Evolutionary conservation across 2,888 invertebrate genomes (phyloP).

Genomic region (Parnassius mnemosyne): DNA sequence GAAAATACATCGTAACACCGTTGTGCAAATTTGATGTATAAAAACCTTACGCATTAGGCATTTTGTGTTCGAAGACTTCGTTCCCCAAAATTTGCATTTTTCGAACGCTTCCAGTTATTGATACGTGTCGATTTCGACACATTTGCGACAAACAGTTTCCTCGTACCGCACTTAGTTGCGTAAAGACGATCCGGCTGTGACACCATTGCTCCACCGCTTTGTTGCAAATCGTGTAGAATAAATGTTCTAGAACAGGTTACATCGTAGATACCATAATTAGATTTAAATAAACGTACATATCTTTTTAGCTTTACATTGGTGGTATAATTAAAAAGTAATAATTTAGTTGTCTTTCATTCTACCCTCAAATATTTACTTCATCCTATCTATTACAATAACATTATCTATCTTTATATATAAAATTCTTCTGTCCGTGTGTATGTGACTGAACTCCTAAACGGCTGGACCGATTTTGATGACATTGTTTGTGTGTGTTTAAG

Average conservation of each 20-base stretch:
- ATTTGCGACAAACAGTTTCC: constrained; percentile 45
- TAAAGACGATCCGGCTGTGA: constrained; percentile 39
- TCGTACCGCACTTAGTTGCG: constrained; percentile 45
- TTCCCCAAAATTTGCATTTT: constrained; percentile 45
- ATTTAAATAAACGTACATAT: too few relatives aligned
- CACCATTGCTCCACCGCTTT: constrained; percentile 35
- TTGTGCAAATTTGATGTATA: background rate
- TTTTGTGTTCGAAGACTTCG: constrained; percentile 2
- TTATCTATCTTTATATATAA: background rate
- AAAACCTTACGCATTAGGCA: constrained; percentile 4
- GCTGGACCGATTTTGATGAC: too few relatives aligned
- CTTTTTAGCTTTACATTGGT: too few relatives aligned
- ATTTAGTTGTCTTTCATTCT: too few relatives aligned
- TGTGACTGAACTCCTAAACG: too few relatives aligned
- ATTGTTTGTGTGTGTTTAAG: too few relatives aligned
- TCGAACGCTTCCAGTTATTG: constrained; percentile 47
- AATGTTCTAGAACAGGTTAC: background rate
- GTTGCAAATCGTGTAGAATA: constrained; percentile 11
- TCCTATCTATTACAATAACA: too few relatives aligned
- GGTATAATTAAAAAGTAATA: too few relatives aligned
- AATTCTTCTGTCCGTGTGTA: too few relatives aligned
- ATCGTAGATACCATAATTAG: too few relatives aligned
- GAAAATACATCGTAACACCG: background rate
- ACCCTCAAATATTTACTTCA: too few relatives aligned
- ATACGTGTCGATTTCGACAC: constrained; percentile 48